A percentile compares a stretch with the other conserved stretches of the same genome.
Evolutionary conservation across 2,888 invertebrate genomes (phyloP).

Genomic region (Lymantria monacha): DNA sequence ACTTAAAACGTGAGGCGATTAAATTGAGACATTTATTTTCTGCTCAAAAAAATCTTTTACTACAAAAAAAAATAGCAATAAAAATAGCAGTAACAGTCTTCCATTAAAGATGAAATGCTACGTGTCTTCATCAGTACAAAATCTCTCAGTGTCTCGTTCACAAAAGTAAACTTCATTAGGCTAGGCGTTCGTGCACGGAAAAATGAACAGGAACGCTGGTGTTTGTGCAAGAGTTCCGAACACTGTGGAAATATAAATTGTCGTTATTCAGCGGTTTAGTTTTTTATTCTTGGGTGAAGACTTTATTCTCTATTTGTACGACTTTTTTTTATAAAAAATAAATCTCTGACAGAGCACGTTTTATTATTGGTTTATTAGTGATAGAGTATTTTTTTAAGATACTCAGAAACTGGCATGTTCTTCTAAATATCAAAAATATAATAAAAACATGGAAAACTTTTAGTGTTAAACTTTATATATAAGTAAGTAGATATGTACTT

Average conservation of each 20-base stretch:
- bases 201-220: slow-evolving; percentile 15
- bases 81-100: not conserved
- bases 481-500: no score
- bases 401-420: no score
- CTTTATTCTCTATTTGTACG: not conserved
- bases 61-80: not conserved
- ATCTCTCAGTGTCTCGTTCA: slow-evolving; percentile 18
- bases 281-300: not conserved
- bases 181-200: slow-evolving; percentile 25
- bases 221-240: slow-evolving; percentile 8
- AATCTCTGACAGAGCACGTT: no score
- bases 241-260: slow-evolving; percentile 23
- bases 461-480: no score
- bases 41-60: not conserved
- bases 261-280: slow-evolving; percentile 14
- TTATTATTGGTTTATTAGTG: no score
- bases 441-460: no score
- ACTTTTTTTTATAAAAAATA: not conserved
- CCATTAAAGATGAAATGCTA: slow-evolving; percentile 11
- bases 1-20: not conserved
- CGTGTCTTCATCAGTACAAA: slow-evolving; percentile 15
- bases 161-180: slow-evolving; percentile 35
- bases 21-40: not conserved
- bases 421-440: no score
- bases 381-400: no score